Evolutionary conservation across 2,113 vertebrate genomes (phyloP), one percentile per base, ranked within the genome.

Genomic region (Bujurquina vittata): DNA sequence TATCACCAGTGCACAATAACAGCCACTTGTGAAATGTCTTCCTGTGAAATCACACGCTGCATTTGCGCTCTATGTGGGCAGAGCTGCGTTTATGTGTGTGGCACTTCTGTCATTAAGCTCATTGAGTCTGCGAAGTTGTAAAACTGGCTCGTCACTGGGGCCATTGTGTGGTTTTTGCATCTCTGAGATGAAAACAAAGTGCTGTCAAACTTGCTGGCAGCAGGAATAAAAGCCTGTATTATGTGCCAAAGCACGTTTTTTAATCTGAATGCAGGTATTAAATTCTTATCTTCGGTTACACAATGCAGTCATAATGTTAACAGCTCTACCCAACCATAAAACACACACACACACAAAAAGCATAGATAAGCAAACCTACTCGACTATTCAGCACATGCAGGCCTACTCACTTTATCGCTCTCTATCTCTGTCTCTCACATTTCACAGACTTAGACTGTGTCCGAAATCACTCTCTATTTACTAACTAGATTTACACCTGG

Each of bases 21-120:
- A 84, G 61, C 72, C 79, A 67, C 88, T 91, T 84, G 88, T 91
- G 87, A 93, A 91, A 88, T 40, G 86, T 86, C 79, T 79, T 80
- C 77, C 77, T 84, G 85, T 84, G 77, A 88, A 91, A 81, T 84
- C 33, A 20, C 79, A 75, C 63, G 20, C 49, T 5, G 57, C 52
- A 15, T 61, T 84, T 37, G 54, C 35, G 75, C 77, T 79, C 67
- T 2, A 9, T 83, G 79, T 77, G 63, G 65, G 77, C 26, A 33
- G 62, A 22, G 63, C 77, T 67, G 80, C 81, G 85, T 92, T 82
- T 87, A 37, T 72, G 67, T 75, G 23, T 73, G 81, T 69, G 87
- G 33, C 79, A 59, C 77, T 85, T 85, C 35, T 79, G 29, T 87
- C 86, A 86, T 90, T 88, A 87, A 80, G 83, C 80, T 79, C 75